A percentile compares a stretch with the other conserved stretches of the same genome.
phyloP scores from a whole-genome alignment of 30 jellyfish, hydroid and myxozoan species.

The Cassiopea xamachana region DNA sequence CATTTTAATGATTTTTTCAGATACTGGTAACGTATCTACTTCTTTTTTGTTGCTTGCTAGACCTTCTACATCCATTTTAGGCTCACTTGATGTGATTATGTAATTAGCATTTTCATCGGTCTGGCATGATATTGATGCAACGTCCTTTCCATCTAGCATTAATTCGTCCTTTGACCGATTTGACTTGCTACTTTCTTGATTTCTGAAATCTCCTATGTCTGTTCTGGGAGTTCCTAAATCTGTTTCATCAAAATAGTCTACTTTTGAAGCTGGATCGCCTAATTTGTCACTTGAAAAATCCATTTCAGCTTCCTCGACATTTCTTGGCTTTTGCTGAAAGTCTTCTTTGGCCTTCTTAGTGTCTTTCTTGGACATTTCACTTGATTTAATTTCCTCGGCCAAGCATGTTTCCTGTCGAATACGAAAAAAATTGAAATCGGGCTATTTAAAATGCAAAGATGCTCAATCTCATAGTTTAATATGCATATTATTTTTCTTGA shows the following conservation, averaged over 20 bases:
- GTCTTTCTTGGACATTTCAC: neutral
- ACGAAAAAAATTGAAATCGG: neutral
- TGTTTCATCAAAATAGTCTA: neutral
- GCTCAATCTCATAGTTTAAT: neutral
- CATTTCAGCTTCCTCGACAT: neutral
- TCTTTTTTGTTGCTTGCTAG: neutral
- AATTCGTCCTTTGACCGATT: neutral
- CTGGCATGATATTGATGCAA: constrained; percentile 45
- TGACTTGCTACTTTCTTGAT: neutral
- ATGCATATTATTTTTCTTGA: too few species aligned
- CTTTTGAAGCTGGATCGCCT: neutral
- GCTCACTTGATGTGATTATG: neutral
- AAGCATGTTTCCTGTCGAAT: neutral
- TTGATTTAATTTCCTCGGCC: neutral
- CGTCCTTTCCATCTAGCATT: neutral
- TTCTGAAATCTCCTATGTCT: neutral
- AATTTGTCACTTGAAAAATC: neutral
- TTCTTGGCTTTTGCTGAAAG: neutral
- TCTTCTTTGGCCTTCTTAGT: neutral
- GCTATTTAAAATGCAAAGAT: neutral
- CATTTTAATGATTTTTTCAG: too few species aligned
- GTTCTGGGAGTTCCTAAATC: neutral
- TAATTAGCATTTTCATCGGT: constrained; percentile 60
- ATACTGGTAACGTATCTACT: too few species aligned
- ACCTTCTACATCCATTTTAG: neutral